Percentiles rank a stretch among this genome's conserved stretches.
Conservation (phyloP, 2,888 invertebrate species). For the Drosophila flavopinicola region DNA sequence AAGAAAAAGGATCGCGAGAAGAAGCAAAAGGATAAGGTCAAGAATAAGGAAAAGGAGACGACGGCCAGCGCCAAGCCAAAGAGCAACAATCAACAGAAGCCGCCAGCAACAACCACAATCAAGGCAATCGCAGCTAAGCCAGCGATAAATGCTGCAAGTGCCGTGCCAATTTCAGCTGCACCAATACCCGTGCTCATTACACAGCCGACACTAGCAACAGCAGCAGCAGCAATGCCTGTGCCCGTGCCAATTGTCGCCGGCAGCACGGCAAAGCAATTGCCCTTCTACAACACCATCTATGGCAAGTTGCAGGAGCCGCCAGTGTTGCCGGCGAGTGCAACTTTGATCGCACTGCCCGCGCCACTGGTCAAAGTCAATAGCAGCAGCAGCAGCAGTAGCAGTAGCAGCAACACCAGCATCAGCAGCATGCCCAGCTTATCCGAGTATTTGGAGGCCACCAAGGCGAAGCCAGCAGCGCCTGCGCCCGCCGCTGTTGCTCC, state of each 20-base stretch:
- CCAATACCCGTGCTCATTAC: constrained; percentile 69
- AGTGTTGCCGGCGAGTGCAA: constrained; percentile 17
- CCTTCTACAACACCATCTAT: constrained; percentile 84
- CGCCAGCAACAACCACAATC: constrained; percentile 12
- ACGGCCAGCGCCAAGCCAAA: constrained; percentile 37
- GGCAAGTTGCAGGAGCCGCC: constrained; percentile 85
- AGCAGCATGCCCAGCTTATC: constrained; percentile 73
- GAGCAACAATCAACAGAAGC: constrained; percentile 41
- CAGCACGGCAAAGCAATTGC: constrained; percentile 58
- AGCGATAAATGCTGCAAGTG: not conserved
- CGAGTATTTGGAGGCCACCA: constrained; percentile 82
- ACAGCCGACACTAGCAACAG: constrained; percentile 41
- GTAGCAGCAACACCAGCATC: too few relatives aligned
- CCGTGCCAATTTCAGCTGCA: constrained; percentile 39
- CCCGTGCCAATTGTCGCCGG: constrained; percentile 11
- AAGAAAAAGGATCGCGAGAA: constrained; percentile 63
- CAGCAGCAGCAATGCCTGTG: constrained; percentile 24
- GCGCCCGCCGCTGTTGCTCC: constrained; percentile 2
- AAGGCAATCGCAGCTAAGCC: constrained; percentile 7
- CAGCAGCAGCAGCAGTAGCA: constrained; percentile 27
- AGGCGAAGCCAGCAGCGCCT: constrained; percentile 49
- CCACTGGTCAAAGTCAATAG: constrained; percentile 25
- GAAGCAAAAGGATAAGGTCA: constrained; percentile 49
- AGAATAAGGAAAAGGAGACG: constrained; percentile 50
- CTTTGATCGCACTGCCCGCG: constrained; percentile 4